Conservation (phyloP, 2,113 vertebrate genomes). For the Ia io region DNA sequence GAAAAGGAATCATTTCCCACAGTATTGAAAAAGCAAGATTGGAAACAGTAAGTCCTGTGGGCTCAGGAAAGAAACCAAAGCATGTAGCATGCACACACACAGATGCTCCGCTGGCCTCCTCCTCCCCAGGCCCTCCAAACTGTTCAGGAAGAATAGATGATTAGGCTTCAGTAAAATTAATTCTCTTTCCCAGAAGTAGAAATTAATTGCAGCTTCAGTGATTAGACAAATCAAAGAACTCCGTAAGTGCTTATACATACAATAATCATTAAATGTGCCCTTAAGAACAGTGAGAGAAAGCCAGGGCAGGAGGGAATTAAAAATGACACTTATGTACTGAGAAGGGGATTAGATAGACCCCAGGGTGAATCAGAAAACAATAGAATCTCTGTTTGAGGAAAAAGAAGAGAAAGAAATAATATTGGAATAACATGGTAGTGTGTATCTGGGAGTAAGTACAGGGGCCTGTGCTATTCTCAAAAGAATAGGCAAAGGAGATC, state of each 20-base stretch:
- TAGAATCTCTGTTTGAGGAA: neutral
- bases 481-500: neutral
- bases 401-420: neutral
- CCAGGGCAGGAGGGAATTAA: neutral
- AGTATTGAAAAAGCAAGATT: neutral
- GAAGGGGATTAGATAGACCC: neutral
- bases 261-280: slow-evolving; percentile 11
- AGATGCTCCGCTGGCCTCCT: neutral
- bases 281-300: neutral
- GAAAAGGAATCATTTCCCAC: neutral
- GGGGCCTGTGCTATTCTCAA: neutral
- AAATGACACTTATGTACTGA: neutral
- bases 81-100: fast-evolving
- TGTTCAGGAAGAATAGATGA: neutral
- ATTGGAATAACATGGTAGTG: neutral
- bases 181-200: neutral
- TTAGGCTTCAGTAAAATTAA: neutral
- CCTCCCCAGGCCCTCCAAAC: neutral
- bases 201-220: slow-evolving; percentile 36
- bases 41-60: neutral
- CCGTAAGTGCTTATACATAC: neutral
- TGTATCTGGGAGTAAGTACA: neutral
- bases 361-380: neutral
- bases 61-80: neutral
- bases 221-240: slow-evolving; percentile 48